Evolutionary conservation across 2,888 invertebrate genomes (phyloP).

Genomic region (Therioaphis trifolii): DNA sequence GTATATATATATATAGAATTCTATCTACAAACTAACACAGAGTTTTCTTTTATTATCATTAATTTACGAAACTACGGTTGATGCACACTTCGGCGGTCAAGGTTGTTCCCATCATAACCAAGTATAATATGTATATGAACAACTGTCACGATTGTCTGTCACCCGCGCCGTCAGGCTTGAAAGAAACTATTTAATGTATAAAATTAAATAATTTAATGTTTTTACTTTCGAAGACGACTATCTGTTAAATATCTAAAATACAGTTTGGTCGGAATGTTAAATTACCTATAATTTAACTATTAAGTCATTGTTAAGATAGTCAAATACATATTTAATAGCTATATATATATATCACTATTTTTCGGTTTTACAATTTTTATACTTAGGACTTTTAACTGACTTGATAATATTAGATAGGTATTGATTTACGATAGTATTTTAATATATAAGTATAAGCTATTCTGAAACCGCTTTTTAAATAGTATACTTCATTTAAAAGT

Average conservation of each 20-base stretch:
- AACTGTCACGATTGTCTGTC: constrained; percentile 42
- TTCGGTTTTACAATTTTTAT: no score
- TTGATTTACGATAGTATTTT: no score
- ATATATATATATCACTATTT: no score
- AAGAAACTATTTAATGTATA: background rate
- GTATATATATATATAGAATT: background rate
- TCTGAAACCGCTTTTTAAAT: no score
- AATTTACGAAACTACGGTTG: background rate
- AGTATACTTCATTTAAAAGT: no score
- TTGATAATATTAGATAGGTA: no score
- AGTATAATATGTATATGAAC: background rate
- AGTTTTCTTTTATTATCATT: constrained; percentile 11
- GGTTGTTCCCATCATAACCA: constrained; percentile 37
- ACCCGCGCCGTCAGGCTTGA: constrained; percentile 22
- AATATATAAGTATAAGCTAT: no score
- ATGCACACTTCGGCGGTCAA: constrained; percentile 36
- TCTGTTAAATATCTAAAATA: background rate
- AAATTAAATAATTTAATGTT: constrained; percentile 20
- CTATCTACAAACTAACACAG: background rate
- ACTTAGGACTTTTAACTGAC: no score
- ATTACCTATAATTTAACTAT: no score
- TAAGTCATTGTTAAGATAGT: background rate
- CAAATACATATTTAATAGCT: background rate
- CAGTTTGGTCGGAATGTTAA: background rate
- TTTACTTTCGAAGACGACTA: background rate